Base-by-base conservation (phyloP, 53 echinoderm and acorn worm species). In the Echinometra lucunter region DNA sequence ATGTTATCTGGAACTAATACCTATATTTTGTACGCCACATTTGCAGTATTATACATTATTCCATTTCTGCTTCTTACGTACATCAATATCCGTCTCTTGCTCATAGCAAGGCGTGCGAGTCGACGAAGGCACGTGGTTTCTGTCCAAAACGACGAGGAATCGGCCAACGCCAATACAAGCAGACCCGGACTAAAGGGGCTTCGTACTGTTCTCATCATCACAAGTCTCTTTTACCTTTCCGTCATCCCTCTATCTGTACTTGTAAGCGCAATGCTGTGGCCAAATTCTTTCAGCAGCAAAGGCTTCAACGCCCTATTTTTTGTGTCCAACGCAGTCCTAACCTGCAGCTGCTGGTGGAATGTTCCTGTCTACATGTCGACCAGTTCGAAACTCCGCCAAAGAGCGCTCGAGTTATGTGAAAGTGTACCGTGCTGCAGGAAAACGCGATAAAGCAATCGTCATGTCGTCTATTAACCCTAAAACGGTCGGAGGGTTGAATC, bases 271-370 rank as follows among this genome's bases (percentile, higher is more conserved):
- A n/a, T 69, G 1, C 15, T 91, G 6, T 60, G 34, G 37, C 37
- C 60, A 25, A n/a, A 2, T 1, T 25, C 30, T 21, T 19, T 57
- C 0, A 40, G 57, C 37, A 23, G 21, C 3, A 32, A 57, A 3
- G 25, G 8, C 10, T 23, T 38, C 60, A 25, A 90, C 40, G 30
- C 40, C 18, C 9, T 69, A 25, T 66, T 27, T 6, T 30, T 69
- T 69, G 4, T 91, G 21, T 34, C 44, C 45, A 37, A 63, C 13
- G 44, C 66, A 6, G 44, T 91, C 15, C 23, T 70, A 3, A 69
- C 70, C n/a, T 66, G 91, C 30, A 69, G 91, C 45, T 44, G 91
- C 45, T 91, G 91, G 91, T 91, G 91, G 91, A 91, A 91, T 42
- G 91, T 91, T 45, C 91, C 91, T 3, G 72, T 91, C 91, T 91